Evolutionary conservation across 2,797 vertebrate species (phyloP), one percentile per base, ranked within the genome.

Genomic region (Poecilia wingei): DNA sequence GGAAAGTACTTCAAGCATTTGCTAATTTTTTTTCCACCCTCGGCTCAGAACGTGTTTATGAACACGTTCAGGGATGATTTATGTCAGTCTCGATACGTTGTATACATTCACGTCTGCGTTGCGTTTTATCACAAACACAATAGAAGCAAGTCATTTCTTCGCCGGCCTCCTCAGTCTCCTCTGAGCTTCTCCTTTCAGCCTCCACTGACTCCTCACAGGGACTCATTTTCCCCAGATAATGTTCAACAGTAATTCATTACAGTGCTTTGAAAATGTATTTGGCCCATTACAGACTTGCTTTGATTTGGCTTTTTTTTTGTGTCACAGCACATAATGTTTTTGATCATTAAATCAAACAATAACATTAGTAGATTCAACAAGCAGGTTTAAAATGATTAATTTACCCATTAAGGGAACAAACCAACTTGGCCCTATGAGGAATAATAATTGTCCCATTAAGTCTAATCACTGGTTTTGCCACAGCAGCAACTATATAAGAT

Each of bases 221-320:
- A 94, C 89, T 87, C 90, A 93, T 94, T 93, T 90, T 88, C 86
- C 79, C 88, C 78, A 80, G 88, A 81, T 46, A 80, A 74, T 84
- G 72, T 68, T 57, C 81, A 84, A 87, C 57, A 89, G 88, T 86
- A 88, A 92, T 82, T 91, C 87, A 94, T 79, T 87, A 84, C 79
- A 82, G 81, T 59, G 72, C 81, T 82, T 78, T 90, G 5, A 43
- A 68, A 68, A 25, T 68, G 10, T 22, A 68, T 68, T 68, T 68
- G 36, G 9, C 4, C 3, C 36, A 9, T 25, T 3, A 43, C 39
- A 68, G 7, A 68, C 39, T 68, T 68, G 66, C 41, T 68, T 39
- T 43, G 22, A 33, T 12, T 68, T 43, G 9, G 8, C 6, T 51
- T 13, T 43, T 68, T 68, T 41, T 41, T 41, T 41, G 6, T 25